These are phyloP conservation scores for Chamaedrilus cognettii DNA, from an alignment of 2,888 invertebrate genomes.

Conservation along the genomic window DNA sequence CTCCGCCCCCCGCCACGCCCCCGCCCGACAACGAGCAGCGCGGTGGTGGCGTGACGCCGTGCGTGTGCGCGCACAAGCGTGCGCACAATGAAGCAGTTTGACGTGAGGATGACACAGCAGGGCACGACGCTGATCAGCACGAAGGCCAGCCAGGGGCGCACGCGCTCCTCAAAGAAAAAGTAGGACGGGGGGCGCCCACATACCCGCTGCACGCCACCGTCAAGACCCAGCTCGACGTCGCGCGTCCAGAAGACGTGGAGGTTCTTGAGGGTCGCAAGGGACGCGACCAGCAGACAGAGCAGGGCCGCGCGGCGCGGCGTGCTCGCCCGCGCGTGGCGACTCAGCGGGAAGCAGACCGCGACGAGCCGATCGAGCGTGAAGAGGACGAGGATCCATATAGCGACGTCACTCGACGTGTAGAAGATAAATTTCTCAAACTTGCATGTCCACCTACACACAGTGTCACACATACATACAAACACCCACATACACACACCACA, in stretches of 20 bases:
- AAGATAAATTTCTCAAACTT: slow-evolving; percentile 49
- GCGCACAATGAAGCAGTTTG: slow-evolving; percentile 31
- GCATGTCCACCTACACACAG: slow-evolving; percentile 36
- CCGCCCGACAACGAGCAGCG: background rate
- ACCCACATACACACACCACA: no score
- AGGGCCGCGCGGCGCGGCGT: slow-evolving; percentile 18
- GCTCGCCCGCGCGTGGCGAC: slow-evolving; percentile 37
- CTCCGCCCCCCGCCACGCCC: background rate
- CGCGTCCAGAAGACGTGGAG: slow-evolving; percentile 49
- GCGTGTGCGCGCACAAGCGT: slow-evolving; percentile 15
- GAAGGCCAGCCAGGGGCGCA: slow-evolving; percentile 37
- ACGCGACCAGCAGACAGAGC: background rate
- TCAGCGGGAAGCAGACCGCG: slow-evolving; percentile 47
- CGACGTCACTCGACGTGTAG: slow-evolving; percentile 46
- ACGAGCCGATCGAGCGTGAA: slow-evolving; percentile 52
- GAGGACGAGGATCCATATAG: slow-evolving; percentile 50
- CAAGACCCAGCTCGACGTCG: slow-evolving; percentile 30
- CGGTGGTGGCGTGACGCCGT: background rate
- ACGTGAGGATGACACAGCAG: slow-evolving; percentile 28
- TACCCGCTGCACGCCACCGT: slow-evolving; percentile 20
- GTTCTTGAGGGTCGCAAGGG: slow-evolving; percentile 39
- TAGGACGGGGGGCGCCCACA: slow-evolving; percentile 30
- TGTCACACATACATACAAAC: no score
- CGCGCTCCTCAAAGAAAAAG: slow-evolving; percentile 27
- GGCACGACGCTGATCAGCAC: slow-evolving; percentile 27